Percentiles rank a stretch among this genome's conserved stretches.
phyloP scores from a whole-genome alignment of 53 echinoderm and acorn worm genomes.

The Hippasteria phrygiana region DNA sequence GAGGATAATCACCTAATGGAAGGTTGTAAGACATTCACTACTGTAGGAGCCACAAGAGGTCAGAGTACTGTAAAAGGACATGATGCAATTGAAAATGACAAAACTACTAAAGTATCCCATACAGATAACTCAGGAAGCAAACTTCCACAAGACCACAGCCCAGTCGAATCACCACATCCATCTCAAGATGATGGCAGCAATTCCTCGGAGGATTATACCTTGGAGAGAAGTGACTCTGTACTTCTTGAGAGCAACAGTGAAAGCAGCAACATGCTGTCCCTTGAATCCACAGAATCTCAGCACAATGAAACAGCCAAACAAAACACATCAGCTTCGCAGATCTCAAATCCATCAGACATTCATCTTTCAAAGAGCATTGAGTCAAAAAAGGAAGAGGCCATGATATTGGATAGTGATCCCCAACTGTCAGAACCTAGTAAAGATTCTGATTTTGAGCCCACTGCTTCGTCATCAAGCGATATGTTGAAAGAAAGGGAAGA shows the following conservation, averaged over 20 bases:
- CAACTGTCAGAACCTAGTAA: neutral
- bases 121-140: neutral
- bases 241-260: neutral
- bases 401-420: neutral
- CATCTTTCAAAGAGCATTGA: neutral
- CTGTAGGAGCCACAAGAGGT: neutral
- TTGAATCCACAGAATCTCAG: neutral
- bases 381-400: neutral
- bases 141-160: neutral
- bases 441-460: slow-evolving; percentile 2
- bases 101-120: neutral
- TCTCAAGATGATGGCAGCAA: neutral
- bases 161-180: neutral
- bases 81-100: neutral
- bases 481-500: neutral
- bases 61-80: neutral
- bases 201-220: neutral
- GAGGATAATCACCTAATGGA: neutral
- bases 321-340: neutral
- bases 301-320: neutral
- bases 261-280: neutral
- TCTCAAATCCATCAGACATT: neutral
- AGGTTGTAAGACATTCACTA: neutral
- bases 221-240: neutral
- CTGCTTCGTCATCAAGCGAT: too few relatives aligned